A percentile compares a stretch with the other conserved stretches of the same genome.
phyloP scores from a whole-genome alignment of 2,113 vertebrate genomes.

The Eptesicus fuscus region DNA sequence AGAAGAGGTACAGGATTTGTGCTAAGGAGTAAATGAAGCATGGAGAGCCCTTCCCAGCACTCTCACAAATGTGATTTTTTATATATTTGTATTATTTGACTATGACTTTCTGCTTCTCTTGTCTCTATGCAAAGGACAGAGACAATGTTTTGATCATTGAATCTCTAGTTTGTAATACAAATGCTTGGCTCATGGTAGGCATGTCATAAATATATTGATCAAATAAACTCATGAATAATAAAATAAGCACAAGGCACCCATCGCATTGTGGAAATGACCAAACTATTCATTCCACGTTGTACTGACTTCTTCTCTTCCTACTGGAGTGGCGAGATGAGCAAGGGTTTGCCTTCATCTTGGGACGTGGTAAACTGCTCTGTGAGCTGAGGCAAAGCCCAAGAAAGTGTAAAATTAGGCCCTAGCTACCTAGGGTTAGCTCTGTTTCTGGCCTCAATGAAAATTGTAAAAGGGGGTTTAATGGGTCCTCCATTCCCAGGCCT shows the following conservation, averaged over 20 bases:
- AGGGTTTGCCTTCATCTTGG: background rate
- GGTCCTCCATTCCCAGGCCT: background rate
- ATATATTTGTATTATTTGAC: background rate
- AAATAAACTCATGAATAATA: background rate
- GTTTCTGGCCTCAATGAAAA: background rate
- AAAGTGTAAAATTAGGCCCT: background rate
- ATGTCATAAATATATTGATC: background rate
- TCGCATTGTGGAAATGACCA: background rate
- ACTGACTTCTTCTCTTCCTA: background rate
- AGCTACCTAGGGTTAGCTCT: background rate
- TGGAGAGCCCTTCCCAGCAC: background rate
- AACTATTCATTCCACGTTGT: background rate
- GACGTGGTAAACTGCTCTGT: background rate
- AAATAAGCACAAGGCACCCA: background rate
- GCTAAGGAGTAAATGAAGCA: background rate
- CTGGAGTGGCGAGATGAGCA: background rate
- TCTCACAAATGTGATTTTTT: background rate
- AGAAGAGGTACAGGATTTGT: background rate
- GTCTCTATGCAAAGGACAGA: background rate
- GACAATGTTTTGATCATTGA: background rate
- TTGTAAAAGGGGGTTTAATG: background rate
- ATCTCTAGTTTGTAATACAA: background rate
- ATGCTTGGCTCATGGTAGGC: background rate
- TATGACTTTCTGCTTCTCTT: background rate
- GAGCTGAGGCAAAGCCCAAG: background rate